phyloP scores from a whole-genome alignment of 2,113 vertebrate species.

The Nesoenas mayeri region DNA sequence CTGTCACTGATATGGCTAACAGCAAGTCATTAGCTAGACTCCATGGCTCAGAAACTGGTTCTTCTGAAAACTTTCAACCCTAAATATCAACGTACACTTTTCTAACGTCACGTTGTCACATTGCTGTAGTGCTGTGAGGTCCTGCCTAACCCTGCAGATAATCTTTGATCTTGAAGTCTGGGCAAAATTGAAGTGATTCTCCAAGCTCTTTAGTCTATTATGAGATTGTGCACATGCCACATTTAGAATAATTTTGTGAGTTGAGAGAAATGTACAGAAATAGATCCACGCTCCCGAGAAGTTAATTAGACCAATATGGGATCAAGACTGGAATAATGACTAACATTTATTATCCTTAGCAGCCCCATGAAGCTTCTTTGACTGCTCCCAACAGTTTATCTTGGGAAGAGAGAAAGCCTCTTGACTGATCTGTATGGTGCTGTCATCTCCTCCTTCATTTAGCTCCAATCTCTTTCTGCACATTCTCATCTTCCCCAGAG shows the following conservation, averaged over 20 bases:
- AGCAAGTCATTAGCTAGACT: neutral
- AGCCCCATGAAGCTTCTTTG: constrained; percentile 4
- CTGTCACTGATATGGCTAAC: neutral
- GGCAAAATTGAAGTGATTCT: constrained; percentile 11
- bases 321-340: constrained; percentile 49
- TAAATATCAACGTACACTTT: neutral
- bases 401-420: neutral
- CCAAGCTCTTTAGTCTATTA: constrained; percentile 23
- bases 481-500: neutral
- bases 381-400: constrained; percentile 4
- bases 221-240: neutral
- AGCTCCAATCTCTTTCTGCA: neutral
- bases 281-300: constrained; percentile 40
- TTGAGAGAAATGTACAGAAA: constrained; percentile 52
- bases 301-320: constrained; percentile 33
- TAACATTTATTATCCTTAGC: constrained; percentile 45
- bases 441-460: neutral
- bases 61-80: neutral
- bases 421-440: neutral
- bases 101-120: neutral
- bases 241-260: constrained; percentile 36
- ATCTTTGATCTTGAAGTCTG: constrained; percentile 28
- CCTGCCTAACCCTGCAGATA: neutral
- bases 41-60: neutral
- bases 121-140: neutral